Percentiles rank a stretch among this genome's conserved stretches.
phyloP scores from a whole-genome alignment of 2,888 invertebrate species.

The Xanthia icteritia region DNA sequence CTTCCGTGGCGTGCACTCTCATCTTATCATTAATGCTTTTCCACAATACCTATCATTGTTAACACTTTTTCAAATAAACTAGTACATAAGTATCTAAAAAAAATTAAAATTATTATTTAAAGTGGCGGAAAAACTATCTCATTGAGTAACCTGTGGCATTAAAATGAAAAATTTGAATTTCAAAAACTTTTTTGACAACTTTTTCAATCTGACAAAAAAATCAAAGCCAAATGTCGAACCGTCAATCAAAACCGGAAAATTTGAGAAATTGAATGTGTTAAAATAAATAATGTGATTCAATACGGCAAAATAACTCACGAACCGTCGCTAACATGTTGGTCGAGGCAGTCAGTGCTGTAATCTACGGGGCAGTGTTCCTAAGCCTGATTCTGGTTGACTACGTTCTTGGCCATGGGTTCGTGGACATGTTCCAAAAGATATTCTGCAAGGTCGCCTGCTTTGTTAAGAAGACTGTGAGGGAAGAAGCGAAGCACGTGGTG shows the following conservation, averaged over 20 bases:
- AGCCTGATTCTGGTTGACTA: slow-evolving; percentile 79
- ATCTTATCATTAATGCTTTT: neutral
- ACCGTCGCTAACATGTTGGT: slow-evolving; percentile 70
- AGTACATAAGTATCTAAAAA: neutral
- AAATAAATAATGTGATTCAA: slow-evolving; percentile 61
- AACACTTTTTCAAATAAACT: neutral
- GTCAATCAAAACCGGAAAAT: slow-evolving; percentile 46
- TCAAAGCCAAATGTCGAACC: slow-evolving; percentile 13
- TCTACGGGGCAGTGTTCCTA: slow-evolving; percentile 72
- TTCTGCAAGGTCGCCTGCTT: slow-evolving; percentile 77
- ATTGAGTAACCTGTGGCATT: neutral
- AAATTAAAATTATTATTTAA: too few relatives aligned
- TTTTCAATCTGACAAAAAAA: slow-evolving; percentile 17
- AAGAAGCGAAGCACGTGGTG: slow-evolving; percentile 71
- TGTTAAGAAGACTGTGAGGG: slow-evolving; percentile 73
- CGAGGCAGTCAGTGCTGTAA: slow-evolving; percentile 59
- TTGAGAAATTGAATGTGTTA: slow-evolving; percentile 57
- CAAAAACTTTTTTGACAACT: neutral
- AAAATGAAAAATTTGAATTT: neutral
- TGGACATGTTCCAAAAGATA: slow-evolving; percentile 72
- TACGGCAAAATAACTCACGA: slow-evolving; percentile 21
- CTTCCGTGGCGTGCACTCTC: too few relatives aligned
- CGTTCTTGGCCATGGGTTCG: slow-evolving; percentile 80
- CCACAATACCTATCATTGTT: neutral
- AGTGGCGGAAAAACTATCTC: neutral